phyloP scores from a whole-genome alignment of 2,113 vertebrate genomes.

The Pavo muticus region DNA sequence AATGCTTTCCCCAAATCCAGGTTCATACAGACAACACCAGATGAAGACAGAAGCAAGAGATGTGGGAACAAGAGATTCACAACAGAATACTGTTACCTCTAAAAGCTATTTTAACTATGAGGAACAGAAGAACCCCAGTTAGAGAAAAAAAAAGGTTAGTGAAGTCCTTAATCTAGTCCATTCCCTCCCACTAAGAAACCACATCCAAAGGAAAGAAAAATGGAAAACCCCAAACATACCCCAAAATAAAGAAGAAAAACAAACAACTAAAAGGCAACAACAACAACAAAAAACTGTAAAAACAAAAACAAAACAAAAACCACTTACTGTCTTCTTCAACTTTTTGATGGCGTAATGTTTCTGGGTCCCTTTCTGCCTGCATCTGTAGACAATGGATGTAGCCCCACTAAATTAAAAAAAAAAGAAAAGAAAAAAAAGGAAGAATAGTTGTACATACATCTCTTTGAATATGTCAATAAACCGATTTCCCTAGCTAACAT shows the following conservation, averaged over 20 bases:
- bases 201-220: neutral
- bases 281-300: conserved; percentile 17
- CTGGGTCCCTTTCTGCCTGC: conserved; percentile 89
- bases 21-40: neutral
- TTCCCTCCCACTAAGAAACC: neutral
- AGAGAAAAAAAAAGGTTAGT: neutral
- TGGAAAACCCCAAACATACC: neutral
- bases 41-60: neutral
- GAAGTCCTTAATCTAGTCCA: neutral
- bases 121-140: neutral
- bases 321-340: conserved; percentile 93
- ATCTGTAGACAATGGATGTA: conserved; percentile 90
- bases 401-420: conserved; percentile 81
- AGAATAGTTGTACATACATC: neutral
- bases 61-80: neutral
- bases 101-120: neutral
- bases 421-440: neutral
- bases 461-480: neutral
- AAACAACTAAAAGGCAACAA: neutral
- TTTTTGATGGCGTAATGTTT: conserved; percentile 90
- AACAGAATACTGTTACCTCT: neutral
- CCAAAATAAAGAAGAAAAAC: conserved; percentile 38
- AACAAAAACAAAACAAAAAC: conserved; percentile 46
- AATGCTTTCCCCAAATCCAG: neutral
- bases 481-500: neutral